Evolutionary conservation across 2,888 invertebrate species (phyloP), one percentile per base, ranked within the genome.

Genomic region (Archips crataeganus): DNA sequence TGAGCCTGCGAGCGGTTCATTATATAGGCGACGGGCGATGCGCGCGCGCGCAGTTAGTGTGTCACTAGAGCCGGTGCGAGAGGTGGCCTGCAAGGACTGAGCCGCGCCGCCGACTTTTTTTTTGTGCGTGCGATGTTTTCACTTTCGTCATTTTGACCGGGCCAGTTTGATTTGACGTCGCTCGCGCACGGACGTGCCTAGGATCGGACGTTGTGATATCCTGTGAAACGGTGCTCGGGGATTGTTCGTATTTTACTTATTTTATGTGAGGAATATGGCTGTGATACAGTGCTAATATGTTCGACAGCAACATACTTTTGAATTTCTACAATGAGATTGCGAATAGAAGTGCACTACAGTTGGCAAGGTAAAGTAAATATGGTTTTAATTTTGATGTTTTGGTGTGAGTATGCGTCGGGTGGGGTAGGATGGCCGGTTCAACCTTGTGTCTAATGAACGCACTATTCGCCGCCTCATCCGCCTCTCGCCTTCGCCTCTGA

Each of bases 121-220:
- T 94, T 93, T 93, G 90, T 85, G 85, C 93, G 94, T 93, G 93
- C 93, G 93, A 93, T 93, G 94, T 94, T 93, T 94, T 94, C 94
- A 94, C 94, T 94, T 94, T 94, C 93, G 93, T 93, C 93, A 93
- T 93, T 94, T 94, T 93, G 94, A 93, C 93, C 93, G 91, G 92
- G 91, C 93, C 93, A 94, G 94, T 94, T 92, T 90, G 90, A 91
- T 90, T 92, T 92, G 91, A 91, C 93, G 93, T 90, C 92, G 93
- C 93, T 90, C 88, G 93, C 93, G 94, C 91, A 91, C 93, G 91
- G 94, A 92, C 93, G 94, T 94, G 93, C 87, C 89, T 91, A 87
- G 89, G 88, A 89, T 88, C 88, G 89, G 87, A 86, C 91, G 87
- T 87, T 90, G 91, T 90, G 92, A 87, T 87, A 90, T 92, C 93